A percentile compares a stretch with the other conserved stretches of the same genome.
These are phyloP conservation scores for Phthorimaea operculella DNA, from an alignment of 1,140 invertebrate species.

Conservation along the genomic window DNA sequence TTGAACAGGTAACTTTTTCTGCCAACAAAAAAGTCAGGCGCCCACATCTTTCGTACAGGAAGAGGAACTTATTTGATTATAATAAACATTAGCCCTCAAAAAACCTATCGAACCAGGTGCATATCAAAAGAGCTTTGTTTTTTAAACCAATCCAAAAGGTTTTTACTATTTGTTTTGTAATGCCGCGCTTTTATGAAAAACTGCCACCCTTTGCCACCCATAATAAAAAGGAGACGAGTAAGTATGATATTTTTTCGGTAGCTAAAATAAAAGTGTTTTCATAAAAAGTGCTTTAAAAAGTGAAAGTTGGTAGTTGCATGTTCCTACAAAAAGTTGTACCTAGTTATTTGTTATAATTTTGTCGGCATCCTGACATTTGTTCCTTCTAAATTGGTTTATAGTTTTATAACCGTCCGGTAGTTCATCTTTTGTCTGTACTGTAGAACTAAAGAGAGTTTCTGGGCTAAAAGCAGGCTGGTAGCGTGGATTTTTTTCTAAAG, in stretches of 20 bases:
- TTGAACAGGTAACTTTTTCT: slow-evolving; percentile 13
- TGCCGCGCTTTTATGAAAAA: slow-evolving; percentile 39
- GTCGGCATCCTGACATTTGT: slow-evolving; percentile 16
- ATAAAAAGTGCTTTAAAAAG: slow-evolving; percentile 46
- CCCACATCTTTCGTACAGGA: slow-evolving; percentile 57
- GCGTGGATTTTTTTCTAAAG: no score
- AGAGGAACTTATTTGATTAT: slow-evolving; percentile 65
- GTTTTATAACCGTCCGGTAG: slow-evolving; percentile 1
- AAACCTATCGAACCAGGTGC: slow-evolving; percentile 58
- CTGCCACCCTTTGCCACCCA: slow-evolving; percentile 35
- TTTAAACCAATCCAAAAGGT: slow-evolving; percentile 24
- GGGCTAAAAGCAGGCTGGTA: no score
- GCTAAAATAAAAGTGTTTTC: slow-evolving; percentile 27
- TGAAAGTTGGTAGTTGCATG: slow-evolving; percentile 46
- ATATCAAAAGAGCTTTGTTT: slow-evolving; percentile 34
- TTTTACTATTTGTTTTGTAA: slow-evolving; percentile 52
- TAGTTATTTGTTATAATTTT: slow-evolving; percentile 8
- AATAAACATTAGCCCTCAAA: slow-evolving; percentile 51
- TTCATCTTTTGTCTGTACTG: background rate
- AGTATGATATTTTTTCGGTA: slow-evolving; percentile 27
- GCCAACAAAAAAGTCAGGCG: slow-evolving; percentile 39
- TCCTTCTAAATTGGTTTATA: background rate
- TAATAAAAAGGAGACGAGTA: slow-evolving; percentile 21
- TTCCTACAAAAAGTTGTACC: slow-evolving; percentile 13
- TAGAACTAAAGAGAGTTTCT: background rate